Percentiles rank a stretch among this genome's conserved stretches.
phyloP scores from a whole-genome alignment of 2,888 invertebrate genomes.

The Rhimphoctona megacephalus region DNA sequence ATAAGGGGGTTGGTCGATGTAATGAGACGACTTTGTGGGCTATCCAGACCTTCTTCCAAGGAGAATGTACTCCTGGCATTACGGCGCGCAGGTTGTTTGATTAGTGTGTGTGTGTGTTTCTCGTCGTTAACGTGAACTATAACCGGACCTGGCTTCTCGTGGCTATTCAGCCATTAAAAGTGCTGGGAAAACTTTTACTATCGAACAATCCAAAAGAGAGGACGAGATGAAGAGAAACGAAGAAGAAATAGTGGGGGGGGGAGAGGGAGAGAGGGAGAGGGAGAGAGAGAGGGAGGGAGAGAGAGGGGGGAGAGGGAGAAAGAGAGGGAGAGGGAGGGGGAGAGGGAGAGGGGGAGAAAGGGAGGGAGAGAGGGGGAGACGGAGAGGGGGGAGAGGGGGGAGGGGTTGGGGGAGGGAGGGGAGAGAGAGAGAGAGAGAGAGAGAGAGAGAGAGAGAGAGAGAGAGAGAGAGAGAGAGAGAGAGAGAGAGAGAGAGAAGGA shows the following conservation, averaged over 20 bases:
- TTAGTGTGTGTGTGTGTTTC: constrained; percentile 7
- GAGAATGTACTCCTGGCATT: constrained; percentile 54
- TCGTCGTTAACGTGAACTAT: constrained; percentile 58
- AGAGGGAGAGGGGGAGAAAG: neutral
- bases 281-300: neutral
- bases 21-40: neutral
- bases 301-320: neutral
- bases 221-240: neutral
- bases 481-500: neutral
- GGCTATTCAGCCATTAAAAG: constrained; percentile 59
- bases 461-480: constrained; percentile 2
- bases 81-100: constrained; percentile 32
- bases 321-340: neutral
- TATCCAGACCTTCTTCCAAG: neutral
- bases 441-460: neutral
- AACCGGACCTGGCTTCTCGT: constrained; percentile 57
- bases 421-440: neutral
- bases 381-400: no score
- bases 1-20: neutral
- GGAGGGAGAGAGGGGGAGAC: neutral
- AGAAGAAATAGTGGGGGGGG: no score
- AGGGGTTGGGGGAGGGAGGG: no score
- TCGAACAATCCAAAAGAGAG: constrained; percentile 33
- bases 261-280: neutral
- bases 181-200: constrained; percentile 59